Base-by-base conservation (phyloP, 2,113 vertebrate species). In the Alaudala cheleensis region DNA sequence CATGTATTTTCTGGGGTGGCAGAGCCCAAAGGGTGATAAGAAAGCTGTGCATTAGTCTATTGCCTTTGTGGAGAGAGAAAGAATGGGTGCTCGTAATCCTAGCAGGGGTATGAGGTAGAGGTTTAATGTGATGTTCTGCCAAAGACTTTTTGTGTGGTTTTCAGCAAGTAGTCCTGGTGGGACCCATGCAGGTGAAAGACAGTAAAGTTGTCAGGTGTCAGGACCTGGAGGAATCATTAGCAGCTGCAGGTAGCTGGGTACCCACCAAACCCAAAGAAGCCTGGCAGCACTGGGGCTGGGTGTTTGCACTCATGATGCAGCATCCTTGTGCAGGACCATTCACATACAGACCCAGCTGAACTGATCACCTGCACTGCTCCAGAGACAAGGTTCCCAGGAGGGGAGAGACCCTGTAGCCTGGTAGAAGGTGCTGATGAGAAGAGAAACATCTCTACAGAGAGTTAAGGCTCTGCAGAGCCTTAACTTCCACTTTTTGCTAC, bases 401-500 rank as follows among this genome's bases (percentile, higher is more conserved):
- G 34, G 0, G 2, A 31, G 31, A 51, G 24, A 51, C 17, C 14
- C 12, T 86, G 40, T 28, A 40, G 11, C 58, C 0, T 0, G 5
- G 33, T 49, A 22, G 45, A 69, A 77, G 50, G 33, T 45, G 24
- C 37, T 37, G 34, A 37, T 77, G 18, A 14, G 39, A 65, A 69
- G 29, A 25, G 14, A 81, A 40, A 34, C 0, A 0, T 42, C 54
- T 64, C 53, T 26, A 23, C 25, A 12, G 28, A 54, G 53, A 64
- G 4, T 37, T 37, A 37, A 37, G 37, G 37, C 37, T 37, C 37
- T 37, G 37, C 37, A 54, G 53, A 64, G 4, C 23, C 28, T 49
- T 40, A 50, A n/a, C 24, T 88, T 19, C 12, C 1, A 0, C 10
- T 42, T 10, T 64, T 58, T 80, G 33, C 40, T 76, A 0, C 3